Evolutionary conservation across 2,888 invertebrate genomes (phyloP).

Genomic region (Phaonia tiefii): DNA sequence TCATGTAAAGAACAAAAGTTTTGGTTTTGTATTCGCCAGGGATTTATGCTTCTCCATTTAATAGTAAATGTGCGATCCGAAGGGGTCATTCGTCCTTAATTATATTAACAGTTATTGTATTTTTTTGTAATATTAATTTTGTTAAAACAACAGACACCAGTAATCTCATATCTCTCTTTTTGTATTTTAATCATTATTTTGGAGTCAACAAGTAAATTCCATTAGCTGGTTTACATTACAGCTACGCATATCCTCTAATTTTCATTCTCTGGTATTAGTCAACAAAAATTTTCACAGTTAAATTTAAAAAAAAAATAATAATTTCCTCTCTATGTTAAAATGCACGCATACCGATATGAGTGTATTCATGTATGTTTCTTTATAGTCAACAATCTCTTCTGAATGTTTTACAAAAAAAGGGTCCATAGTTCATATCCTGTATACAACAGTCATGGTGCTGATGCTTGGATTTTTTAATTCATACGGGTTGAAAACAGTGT

Average conservation of each 20-base stretch:
- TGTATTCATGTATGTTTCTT: no score
- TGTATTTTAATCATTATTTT: conserved; percentile 40
- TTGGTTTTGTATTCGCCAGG: no score
- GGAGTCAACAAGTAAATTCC: conserved; percentile 51
- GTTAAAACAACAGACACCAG: not conserved
- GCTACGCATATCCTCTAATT: no score
- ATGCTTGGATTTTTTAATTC: no score
- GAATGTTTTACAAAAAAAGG: not conserved
- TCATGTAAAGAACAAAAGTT: no score
- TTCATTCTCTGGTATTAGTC: conserved; percentile 7
- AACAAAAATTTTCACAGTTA: conserved; percentile 12
- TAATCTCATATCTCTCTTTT: not conserved
- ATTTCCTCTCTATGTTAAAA: conserved; percentile 1
- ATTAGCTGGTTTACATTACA: conserved; percentile 23
- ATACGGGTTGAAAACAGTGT: not conserved
- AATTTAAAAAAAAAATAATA: conserved; percentile 14
- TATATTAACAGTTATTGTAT: not conserved
- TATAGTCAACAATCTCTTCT: no score
- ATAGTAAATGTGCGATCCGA: not conserved
- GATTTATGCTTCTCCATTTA: not conserved
- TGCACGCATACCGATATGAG: no score
- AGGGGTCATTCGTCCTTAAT: not conserved
- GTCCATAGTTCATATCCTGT: not conserved
- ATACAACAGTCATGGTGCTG: not conserved
- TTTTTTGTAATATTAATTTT: not conserved